Evolutionary conservation across 2,113 vertebrate genomes (phyloP), one percentile per base, ranked within the genome.

Genomic region (Cryptotis parvus): DNA sequence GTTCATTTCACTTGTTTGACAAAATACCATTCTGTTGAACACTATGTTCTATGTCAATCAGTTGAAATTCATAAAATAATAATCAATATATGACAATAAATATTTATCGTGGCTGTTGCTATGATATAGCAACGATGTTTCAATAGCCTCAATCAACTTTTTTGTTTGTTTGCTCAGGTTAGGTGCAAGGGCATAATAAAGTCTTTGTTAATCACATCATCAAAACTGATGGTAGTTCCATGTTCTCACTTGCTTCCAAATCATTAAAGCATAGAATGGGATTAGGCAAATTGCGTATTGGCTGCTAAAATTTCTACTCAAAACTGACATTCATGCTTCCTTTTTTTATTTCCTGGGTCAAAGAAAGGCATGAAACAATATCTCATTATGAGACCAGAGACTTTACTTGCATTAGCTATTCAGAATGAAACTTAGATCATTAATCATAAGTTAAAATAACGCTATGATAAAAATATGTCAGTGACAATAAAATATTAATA

Each of bases 1-100:
- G 84, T 63, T 72, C 49, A 77, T 74, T 85, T 35, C 63, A 90
- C 45, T 85, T 73, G 68, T 84, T 87, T 82, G 65, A 83, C 45
- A 89, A 68, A 24, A n/a, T 72, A 82, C 5, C 77, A 1, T 61
- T 84, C 27, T 89, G 16, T 29, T 89, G 31, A 85, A 58, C n/a
- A 18, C 87, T 9, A 26, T 74, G 35, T 73, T 4, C 70, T 63
- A 4, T 27, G 22, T 65, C 29, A 33, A 2, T 91, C 63, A 84
- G 35, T 55, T 49, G 39, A 78, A 20, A 24, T 63, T 81, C 88
- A 65, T 92, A 27, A 89, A 39, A 45, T n/a, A n/a, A n/a, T n/a
- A n/a, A n/a, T n/a, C n/a, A n/a, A n/a, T n/a, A n/a, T n/a, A n/a
- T n/a, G n/a, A n/a, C n/a, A n/a, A n/a, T n/a, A n/a, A n/a, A n/a